These are phyloP conservation scores for Pipistrellus kuhlii DNA, from an alignment of 2,797 vertebrate species.

Conservation along the genomic window DNA sequence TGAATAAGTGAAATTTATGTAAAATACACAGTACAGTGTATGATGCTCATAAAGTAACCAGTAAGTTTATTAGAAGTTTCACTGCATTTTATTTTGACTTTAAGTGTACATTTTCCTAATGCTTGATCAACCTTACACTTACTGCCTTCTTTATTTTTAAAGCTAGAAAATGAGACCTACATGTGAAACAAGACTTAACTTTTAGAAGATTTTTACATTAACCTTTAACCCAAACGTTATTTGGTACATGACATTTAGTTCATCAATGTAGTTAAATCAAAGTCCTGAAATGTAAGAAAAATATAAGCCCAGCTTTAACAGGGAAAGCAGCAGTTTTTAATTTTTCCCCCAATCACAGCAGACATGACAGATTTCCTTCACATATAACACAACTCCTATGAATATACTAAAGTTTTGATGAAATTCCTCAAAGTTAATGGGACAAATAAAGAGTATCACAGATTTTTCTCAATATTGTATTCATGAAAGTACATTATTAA, in stretches of 20 bases:
- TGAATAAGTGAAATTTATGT: conserved; percentile 18
- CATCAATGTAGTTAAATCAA: conserved; percentile 37
- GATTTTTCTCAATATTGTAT: neutral
- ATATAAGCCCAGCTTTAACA: conserved; percentile 33
- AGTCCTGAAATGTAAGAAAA: conserved; percentile 51
- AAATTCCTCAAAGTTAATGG: conserved; percentile 47
- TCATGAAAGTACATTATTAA: neutral
- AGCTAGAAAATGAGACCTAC: conserved; percentile 16
- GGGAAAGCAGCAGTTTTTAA: conserved; percentile 41
- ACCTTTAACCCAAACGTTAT: neutral
- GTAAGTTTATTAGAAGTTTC: neutral
- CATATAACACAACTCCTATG: neutral
- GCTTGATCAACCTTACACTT: conserved; percentile 38
- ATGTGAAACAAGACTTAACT: conserved; percentile 1
- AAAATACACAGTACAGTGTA: conserved; percentile 10
- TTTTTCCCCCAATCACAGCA: neutral
- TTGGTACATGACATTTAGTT: conserved; percentile 16
- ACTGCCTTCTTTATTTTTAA: conserved; percentile 51
- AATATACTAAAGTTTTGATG: conserved; percentile 31
- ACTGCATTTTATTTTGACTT: conserved; percentile 23
- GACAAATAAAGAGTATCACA: neutral
- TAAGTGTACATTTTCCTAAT: conserved; percentile 58
- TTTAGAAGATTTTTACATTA: conserved; percentile 17
- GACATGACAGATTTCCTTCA: conserved; percentile 31
- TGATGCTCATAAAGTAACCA: neutral